Conservation (phyloP, 2,888 invertebrate species). For the Eristalis arbustorum region DNA sequence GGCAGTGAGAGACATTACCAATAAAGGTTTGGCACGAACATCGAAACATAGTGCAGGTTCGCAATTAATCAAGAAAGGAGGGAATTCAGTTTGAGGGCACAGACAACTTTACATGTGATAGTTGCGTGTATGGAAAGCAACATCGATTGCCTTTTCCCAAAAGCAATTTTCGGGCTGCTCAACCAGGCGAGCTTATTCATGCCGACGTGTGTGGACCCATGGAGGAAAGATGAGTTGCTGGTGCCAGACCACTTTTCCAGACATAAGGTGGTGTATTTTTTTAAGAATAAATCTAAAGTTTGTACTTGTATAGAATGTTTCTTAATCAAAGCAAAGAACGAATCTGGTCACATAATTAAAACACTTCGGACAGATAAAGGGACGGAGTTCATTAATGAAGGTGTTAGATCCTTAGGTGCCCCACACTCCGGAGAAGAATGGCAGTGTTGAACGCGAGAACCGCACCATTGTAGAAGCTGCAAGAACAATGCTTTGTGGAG, state of each 20-base stretch:
- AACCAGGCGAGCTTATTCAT: slow-evolving; percentile 62
- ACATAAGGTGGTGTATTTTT: slow-evolving; percentile 54
- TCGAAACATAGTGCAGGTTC: slow-evolving; percentile 70
- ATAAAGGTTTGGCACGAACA: slow-evolving; percentile 72
- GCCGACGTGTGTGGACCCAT: slow-evolving; percentile 66
- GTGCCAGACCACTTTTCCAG: slow-evolving; percentile 54
- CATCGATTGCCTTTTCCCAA: slow-evolving; percentile 61
- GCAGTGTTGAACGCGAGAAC: slow-evolving; percentile 56
- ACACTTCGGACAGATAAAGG: slow-evolving; percentile 73
- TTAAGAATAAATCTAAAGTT: slow-evolving; percentile 56
- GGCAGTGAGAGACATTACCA: slow-evolving; percentile 33
- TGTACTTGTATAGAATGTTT: slow-evolving; percentile 24
- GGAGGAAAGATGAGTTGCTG: slow-evolving; percentile 48
- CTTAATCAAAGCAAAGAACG: slow-evolving; percentile 64
- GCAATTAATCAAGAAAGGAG: slow-evolving; percentile 47
- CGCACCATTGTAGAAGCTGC: slow-evolving; percentile 65
- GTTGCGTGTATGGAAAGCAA: slow-evolving; percentile 70
- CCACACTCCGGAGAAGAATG: slow-evolving; percentile 66
- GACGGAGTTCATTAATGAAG: slow-evolving; percentile 72
- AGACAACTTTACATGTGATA: slow-evolving; percentile 65
- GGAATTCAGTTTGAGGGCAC: slow-evolving; percentile 49
- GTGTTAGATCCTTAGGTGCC: slow-evolving; percentile 66
- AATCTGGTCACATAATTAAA: slow-evolving; percentile 67
- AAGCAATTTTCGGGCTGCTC: slow-evolving; percentile 42
- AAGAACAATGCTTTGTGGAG: slow-evolving; percentile 53